Evolutionary conservation across 2,113 vertebrate species (phyloP).

Genomic region (Corapipo altera): DNA sequence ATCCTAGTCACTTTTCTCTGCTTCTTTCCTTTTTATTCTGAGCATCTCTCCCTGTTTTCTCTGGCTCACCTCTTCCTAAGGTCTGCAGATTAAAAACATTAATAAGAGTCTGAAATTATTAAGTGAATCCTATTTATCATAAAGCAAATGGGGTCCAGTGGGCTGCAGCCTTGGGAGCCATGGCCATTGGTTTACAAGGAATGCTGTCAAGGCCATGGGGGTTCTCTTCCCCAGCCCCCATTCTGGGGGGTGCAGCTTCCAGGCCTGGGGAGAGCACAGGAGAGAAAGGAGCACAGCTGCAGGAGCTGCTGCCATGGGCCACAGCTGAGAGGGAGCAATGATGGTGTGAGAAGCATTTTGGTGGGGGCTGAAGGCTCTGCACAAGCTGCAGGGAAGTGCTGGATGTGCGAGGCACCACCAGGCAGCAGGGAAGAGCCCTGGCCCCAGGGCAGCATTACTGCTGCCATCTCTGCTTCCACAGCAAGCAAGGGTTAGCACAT

Average conservation of each 20-base stretch:
- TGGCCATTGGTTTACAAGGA: accelerated
- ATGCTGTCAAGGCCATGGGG: background rate
- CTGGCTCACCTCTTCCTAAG: background rate
- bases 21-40: background rate
- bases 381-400: background rate
- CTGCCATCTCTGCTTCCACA: background rate
- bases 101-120: background rate
- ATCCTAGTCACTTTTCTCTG: background rate
- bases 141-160: background rate
- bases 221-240: background rate
- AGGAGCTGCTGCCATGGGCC: background rate
- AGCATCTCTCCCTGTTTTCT: background rate
- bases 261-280: background rate
- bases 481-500: background rate
- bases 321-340: background rate
- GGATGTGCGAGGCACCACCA: background rate
- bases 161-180: background rate
- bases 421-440: background rate
- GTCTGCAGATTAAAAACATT: slow-evolving; percentile 8
- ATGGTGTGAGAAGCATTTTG: accelerated
- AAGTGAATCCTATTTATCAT: background rate
- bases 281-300: background rate
- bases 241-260: background rate
- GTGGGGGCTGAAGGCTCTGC: background rate
- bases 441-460: accelerated